A percentile compares a stretch with the other conserved stretches of the same genome.
These are phyloP conservation scores for Saccopteryx bilineata DNA, from an alignment of 2,113 vertebrate genomes.

Conservation along the genomic window DNA sequence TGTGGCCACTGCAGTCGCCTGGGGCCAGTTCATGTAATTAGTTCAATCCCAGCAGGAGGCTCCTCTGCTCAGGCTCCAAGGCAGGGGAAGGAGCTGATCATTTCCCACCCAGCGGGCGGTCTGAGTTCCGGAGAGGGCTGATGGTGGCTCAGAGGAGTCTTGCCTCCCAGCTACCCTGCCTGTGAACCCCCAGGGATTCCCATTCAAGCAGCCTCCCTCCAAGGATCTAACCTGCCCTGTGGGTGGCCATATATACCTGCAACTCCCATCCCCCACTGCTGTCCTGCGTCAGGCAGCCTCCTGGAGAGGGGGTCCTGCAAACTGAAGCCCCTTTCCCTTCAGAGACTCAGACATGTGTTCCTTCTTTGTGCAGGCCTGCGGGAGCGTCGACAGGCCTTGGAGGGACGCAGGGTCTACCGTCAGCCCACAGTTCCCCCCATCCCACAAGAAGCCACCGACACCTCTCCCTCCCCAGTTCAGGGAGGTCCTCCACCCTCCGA, in stretches of 20 bases:
- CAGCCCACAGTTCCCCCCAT: neutral
- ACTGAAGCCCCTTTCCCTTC: rapidly evolving
- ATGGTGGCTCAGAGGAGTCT: neutral
- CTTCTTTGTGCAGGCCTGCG: neutral
- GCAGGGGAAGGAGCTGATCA: neutral
- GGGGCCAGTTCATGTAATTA: conserved; percentile 22
- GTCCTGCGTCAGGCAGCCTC: rapidly evolving
- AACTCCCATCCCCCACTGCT: rapidly evolving
- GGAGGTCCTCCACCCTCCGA: neutral
- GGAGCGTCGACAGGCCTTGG: neutral
- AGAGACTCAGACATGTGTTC: neutral
- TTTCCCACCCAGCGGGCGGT: neutral
- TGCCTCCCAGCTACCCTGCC: neutral
- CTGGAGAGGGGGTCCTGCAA: neutral
- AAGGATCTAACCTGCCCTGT: neutral
- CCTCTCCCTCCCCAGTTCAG: neutral
- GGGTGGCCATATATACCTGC: rapidly evolving
- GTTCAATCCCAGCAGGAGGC: neutral
- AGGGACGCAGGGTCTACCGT: neutral
- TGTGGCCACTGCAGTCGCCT: neutral
- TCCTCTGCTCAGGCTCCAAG: neutral
- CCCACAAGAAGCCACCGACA: neutral
- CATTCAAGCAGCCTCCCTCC: neutral
- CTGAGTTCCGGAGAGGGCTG: neutral
- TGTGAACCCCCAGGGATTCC: neutral